These are phyloP conservation scores for Nothura maculosa DNA, from an alignment of 2,797 vertebrate species.

Conservation along the genomic window DNA sequence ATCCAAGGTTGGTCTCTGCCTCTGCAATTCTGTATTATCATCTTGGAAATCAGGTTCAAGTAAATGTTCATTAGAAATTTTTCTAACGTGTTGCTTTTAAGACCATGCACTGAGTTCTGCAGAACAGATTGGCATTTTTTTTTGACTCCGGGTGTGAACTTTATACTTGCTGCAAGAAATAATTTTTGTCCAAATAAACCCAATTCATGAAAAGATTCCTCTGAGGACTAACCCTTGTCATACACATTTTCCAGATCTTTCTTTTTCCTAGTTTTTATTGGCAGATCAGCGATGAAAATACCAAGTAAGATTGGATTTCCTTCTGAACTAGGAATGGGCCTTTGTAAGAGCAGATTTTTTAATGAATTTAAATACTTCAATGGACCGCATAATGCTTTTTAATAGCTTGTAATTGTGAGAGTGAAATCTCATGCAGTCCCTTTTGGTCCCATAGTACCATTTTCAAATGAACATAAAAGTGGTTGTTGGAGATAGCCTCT, in stretches of 20 bases:
- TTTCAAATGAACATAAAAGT: not conserved
- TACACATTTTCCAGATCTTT: not conserved
- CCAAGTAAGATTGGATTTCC: not conserved
- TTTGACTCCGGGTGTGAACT: not conserved
- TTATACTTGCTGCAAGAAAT: not conserved
- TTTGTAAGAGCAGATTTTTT: not conserved
- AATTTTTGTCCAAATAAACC: not conserved
- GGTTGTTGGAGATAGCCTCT: not conserved
- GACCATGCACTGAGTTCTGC: not conserved
- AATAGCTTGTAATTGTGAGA: not conserved
- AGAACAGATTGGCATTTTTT: not conserved
- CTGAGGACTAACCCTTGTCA: not conserved
- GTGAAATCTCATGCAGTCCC: not conserved
- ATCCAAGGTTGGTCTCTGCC: not conserved
- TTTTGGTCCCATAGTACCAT: not conserved
- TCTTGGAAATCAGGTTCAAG: not conserved
- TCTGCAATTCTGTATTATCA: not conserved
- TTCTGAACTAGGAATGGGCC: not conserved
- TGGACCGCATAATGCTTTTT: not conserved
- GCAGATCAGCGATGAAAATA: not conserved
- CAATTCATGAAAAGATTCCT: not conserved
- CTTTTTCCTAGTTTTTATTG: not conserved
- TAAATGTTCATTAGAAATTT: not conserved
- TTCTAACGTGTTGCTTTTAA: not conserved
- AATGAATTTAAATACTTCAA: not conserved